phyloP scores from a whole-genome alignment of 2,113 vertebrate species.

The Hypanus sabinus region DNA sequence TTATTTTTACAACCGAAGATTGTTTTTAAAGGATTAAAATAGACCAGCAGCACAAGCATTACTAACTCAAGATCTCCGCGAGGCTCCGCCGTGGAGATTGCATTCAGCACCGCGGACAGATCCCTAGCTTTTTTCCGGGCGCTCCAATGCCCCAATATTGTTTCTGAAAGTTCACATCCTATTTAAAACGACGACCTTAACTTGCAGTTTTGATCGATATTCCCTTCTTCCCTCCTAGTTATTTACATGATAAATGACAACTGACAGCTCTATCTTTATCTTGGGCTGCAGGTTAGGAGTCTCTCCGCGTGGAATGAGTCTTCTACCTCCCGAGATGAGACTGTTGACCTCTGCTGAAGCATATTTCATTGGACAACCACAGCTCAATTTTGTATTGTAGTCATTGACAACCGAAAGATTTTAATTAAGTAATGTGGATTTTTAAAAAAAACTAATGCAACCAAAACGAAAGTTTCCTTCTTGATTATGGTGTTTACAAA shows the following conservation, averaged over 20 bases:
- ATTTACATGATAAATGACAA: not conserved
- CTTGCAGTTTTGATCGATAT: not conserved
- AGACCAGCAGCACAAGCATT: not conserved
- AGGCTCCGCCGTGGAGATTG: not conserved
- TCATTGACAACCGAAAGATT: not conserved
- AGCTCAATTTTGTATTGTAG: too few relatives aligned
- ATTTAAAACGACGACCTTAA: not conserved
- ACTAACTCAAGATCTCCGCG: not conserved
- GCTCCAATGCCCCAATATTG: not conserved
- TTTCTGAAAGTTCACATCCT: not conserved
- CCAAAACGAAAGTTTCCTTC: not conserved
- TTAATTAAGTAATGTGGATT: not conserved
- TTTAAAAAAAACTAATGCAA: not conserved
- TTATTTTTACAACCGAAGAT: not conserved
- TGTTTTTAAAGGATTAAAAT: not conserved
- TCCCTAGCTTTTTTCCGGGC: not conserved
- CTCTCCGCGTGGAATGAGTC: not conserved
- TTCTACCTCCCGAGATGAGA: not conserved
- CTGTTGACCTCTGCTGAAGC: not conserved
- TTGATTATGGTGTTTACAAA: not conserved
- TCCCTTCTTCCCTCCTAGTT: not conserved
- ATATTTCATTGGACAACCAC: too few relatives aligned
- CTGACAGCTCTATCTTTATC: not conserved
- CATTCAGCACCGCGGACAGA: slow-evolving; percentile 17
- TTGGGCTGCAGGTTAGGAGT: not conserved